Evolutionary conservation across 2,113 vertebrate species (phyloP).

Genomic region (Melanocharis versteri): DNA sequence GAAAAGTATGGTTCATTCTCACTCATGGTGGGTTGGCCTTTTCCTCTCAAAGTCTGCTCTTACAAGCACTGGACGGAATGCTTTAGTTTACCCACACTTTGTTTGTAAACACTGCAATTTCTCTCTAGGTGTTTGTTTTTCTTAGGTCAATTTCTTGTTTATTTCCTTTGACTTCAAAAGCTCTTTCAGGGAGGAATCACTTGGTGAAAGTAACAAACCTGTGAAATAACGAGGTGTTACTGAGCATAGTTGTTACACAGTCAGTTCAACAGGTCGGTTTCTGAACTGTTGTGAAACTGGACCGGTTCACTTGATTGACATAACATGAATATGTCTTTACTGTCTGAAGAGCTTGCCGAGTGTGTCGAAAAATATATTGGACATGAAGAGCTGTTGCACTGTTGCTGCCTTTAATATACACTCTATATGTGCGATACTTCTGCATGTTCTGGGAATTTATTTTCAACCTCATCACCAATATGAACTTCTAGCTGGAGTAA

Average conservation of each 20-base stretch:
- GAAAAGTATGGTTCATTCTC: fast-evolving
- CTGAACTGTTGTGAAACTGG: neutral
- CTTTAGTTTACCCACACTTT: neutral
- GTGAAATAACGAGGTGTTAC: neutral
- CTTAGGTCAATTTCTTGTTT: neutral
- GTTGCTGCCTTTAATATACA: neutral
- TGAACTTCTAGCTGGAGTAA: neutral
- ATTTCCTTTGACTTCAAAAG: neutral
- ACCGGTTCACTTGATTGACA: neutral
- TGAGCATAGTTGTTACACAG: neutral
- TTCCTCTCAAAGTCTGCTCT: neutral
- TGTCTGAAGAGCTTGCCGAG: neutral
- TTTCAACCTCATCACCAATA: neutral
- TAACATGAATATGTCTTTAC: neutral
- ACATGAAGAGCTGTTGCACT: neutral
- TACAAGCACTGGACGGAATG: neutral
- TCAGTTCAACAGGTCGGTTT: neutral
- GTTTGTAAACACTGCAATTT: neutral
- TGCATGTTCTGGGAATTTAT: neutral
- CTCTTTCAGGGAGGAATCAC: neutral
- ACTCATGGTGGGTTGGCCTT: neutral
- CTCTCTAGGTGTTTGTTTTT: neutral
- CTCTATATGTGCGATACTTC: neutral
- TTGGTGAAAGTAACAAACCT: neutral
- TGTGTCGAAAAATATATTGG: neutral